phyloP scores from a whole-genome alignment of 2,113 vertebrate species.

The Tragulus kanchil region DNA sequence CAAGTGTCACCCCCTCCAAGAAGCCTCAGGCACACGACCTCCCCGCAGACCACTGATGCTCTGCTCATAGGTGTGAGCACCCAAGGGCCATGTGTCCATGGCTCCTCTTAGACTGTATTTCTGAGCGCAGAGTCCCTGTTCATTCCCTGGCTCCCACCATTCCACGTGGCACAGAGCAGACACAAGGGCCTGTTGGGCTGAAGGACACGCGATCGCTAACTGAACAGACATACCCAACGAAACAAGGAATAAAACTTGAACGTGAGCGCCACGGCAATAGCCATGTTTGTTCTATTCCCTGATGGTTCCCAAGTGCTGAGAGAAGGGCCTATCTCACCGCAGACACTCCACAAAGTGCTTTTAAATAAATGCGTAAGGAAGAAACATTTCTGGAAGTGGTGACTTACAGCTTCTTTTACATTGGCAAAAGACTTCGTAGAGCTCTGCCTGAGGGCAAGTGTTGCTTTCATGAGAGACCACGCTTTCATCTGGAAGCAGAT shows the following conservation, averaged over 20 bases:
- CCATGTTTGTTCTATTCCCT: not conserved
- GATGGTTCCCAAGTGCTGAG: not conserved
- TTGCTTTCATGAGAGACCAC: not conserved
- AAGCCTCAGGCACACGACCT: not conserved
- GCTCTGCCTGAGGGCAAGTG: not conserved
- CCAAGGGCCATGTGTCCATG: not conserved
- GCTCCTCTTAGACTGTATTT: not conserved
- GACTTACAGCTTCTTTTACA: not conserved
- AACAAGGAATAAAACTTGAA: not conserved
- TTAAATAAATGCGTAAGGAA: conserved; percentile 23
- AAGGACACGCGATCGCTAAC: not conserved
- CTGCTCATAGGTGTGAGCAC: not conserved
- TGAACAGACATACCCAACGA: not conserved
- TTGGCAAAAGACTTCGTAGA: not conserved
- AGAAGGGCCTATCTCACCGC: not conserved
- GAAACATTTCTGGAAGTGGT: not conserved
- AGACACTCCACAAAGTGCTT: not conserved
- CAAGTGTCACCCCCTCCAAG: not conserved
- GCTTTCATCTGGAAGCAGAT: not conserved
- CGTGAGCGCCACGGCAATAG: accelerated
- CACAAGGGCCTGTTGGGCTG: not conserved
- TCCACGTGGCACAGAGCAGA: not conserved
- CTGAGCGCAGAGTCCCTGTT: not conserved
- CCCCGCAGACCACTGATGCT: not conserved
- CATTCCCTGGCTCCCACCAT: not conserved